phyloP scores from a whole-genome alignment of 2,888 invertebrate genomes.

The Cremastinae sp. region DNA sequence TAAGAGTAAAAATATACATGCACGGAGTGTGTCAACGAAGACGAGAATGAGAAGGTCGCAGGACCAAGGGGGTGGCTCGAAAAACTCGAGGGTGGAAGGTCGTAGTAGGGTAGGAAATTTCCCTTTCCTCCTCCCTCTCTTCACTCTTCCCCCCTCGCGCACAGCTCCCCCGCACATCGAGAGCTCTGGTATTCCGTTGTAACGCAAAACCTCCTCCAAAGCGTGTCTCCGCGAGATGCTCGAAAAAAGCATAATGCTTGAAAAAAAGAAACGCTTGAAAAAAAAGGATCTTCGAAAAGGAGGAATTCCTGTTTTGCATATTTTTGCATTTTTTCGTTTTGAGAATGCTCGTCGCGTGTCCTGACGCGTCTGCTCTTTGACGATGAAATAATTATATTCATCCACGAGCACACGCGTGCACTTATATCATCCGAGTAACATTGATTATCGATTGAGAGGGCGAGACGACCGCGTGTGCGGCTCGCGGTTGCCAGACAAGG shows the following conservation, averaged over 20 bases:
- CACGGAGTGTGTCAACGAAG: neutral
- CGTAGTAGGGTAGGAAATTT: constrained; percentile 3
- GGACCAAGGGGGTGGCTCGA: constrained; percentile 16
- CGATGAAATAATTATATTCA: constrained; percentile 55
- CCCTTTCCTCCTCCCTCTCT: neutral
- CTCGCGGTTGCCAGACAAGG: constrained; percentile 9
- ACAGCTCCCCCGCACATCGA: neutral
- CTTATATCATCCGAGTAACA: neutral
- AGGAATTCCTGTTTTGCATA: constrained; percentile 29
- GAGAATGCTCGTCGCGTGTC: too few relatives aligned
- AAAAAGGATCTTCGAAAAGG: too few relatives aligned
- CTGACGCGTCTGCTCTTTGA: neutral
- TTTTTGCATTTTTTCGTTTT: constrained; percentile 45
- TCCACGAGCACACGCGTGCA: neutral
- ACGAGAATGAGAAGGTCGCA: constrained; percentile 14
- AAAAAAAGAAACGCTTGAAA: too few relatives aligned
- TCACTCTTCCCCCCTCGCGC: neutral
- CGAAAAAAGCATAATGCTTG: neutral
- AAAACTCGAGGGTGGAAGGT: constrained; percentile 53
- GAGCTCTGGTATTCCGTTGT: constrained; percentile 15
- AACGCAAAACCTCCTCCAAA: constrained; percentile 2
- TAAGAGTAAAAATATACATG: constrained; percentile 13
- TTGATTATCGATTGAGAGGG: constrained; percentile 42
- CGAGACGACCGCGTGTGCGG: neutral
- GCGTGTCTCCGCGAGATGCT: neutral